Evolutionary conservation across 2,113 vertebrate species (phyloP).

Genomic region (Mobula hypostoma): DNA sequence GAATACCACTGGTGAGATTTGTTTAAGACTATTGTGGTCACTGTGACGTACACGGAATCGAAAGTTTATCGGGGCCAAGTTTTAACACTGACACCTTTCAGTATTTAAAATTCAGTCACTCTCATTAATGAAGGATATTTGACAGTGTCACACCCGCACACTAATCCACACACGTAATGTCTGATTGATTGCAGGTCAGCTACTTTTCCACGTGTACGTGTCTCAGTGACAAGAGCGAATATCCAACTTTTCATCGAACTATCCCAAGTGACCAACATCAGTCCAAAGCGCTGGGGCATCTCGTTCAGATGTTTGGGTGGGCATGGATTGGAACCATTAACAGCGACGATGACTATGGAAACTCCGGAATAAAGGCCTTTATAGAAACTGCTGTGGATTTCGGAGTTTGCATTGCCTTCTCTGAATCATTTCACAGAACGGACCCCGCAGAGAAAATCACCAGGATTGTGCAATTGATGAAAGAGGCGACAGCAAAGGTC

Average conservation of each 20-base stretch:
- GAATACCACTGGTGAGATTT: conserved; percentile 59
- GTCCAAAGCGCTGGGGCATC: conserved; percentile 59
- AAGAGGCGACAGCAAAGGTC: conserved; percentile 50
- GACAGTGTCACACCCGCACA: background rate
- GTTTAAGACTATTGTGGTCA: background rate
- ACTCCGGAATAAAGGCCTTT: conserved; percentile 61
- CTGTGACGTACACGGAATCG: background rate
- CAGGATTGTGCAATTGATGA: conserved; percentile 52
- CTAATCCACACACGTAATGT: background rate
- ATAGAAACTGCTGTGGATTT: conserved; percentile 51
- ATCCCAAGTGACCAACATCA: conserved; percentile 62
- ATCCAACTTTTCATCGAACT: conserved; percentile 61
- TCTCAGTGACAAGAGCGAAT: conserved; percentile 58
- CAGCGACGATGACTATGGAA: conserved; percentile 63
- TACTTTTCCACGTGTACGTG: conserved; percentile 65
- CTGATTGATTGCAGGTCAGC: conserved; percentile 52
- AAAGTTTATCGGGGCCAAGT: no score
- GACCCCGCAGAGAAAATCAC: conserved; percentile 50
- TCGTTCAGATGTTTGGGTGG: conserved; percentile 63
- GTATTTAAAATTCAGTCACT: no score
- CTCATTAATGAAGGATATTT: background rate
- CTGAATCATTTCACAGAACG: conserved; percentile 56
- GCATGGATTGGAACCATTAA: conserved; percentile 62
- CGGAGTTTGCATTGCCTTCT: conserved; percentile 60
- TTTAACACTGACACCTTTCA: no score